Conservation (phyloP, 2,797 vertebrate genomes). For the Crypturellus tataupa region DNA sequence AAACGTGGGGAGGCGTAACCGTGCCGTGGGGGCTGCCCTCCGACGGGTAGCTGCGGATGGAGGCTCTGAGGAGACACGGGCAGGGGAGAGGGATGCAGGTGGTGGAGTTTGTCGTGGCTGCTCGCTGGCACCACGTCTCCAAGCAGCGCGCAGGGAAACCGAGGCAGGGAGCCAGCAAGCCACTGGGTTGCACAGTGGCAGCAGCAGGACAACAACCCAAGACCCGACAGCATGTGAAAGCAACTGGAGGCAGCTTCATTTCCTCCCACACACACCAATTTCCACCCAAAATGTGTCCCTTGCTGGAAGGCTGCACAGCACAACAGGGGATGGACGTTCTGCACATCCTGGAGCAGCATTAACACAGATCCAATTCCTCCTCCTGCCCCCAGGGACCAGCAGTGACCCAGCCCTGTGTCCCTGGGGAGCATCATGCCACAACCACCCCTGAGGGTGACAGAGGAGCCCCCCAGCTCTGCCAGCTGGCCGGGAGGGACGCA, state of each 20-base stretch:
- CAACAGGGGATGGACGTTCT: neutral
- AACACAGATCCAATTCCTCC: neutral
- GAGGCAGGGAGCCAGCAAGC: neutral
- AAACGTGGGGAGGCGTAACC: constrained; percentile 83
- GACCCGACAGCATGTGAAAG: neutral
- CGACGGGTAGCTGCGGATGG: constrained; percentile 80
- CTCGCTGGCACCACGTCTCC: neutral
- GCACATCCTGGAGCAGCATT: neutral
- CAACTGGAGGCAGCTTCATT: neutral
- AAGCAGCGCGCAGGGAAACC: neutral
- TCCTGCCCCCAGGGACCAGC: neutral
- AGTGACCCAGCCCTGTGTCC: neutral
- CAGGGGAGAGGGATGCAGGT: neutral
- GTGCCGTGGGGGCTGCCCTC: constrained; percentile 84
- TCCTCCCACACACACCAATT: neutral
- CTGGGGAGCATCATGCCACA: neutral
- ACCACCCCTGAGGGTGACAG: neutral
- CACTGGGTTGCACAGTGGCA: neutral
- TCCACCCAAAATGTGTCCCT: neutral
- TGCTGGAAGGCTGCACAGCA: neutral
- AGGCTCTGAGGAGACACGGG: constrained; percentile 66
- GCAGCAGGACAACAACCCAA: rapidly evolving
- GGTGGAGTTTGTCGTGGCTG: rapidly evolving
- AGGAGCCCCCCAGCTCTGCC: neutral
- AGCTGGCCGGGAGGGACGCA: neutral